Percentiles rank a stretch among this genome's conserved stretches.
Evolutionary conservation across 2,797 vertebrate species (phyloP).

Genomic region (Phrynocephalus vlangalii): DNA sequence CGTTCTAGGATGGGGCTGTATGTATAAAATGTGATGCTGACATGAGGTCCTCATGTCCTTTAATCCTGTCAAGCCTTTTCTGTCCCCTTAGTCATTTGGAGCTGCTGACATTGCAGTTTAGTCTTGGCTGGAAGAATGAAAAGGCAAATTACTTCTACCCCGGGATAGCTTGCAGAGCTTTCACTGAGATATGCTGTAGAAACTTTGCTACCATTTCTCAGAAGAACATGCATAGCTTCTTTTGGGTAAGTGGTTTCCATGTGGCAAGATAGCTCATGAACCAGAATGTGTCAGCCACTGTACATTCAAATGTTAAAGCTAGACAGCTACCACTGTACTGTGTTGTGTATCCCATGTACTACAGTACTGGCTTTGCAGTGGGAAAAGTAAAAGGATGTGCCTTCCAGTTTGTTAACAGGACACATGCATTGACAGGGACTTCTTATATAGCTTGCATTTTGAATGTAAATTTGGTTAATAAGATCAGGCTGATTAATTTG

Average conservation of each 20-base stretch:
- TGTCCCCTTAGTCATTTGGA: conserved; percentile 44
- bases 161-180: fast-evolving
- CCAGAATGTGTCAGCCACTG: not conserved
- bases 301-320: not conserved
- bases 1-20: conserved; percentile 1
- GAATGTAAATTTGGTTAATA: not conserved
- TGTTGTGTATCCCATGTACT: not conserved
- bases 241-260: not conserved
- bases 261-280: not conserved
- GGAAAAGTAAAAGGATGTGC: not conserved
- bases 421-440: not conserved
- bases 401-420: not conserved
- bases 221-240: not conserved
- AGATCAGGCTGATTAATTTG: not conserved
- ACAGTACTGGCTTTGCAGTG: not conserved
- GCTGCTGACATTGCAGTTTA: conserved; percentile 63
- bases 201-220: not conserved
- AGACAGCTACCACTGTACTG: not conserved
- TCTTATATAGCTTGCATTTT: not conserved
- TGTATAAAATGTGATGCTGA: conserved; percentile 25
- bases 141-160: conserved; percentile 19
- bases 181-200: not conserved
- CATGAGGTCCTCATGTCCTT: not conserved
- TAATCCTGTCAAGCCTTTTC: conserved; percentile 25
- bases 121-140: conserved; percentile 54